Evolutionary conservation across 1,140 invertebrate genomes (phyloP).

Genomic region (Drosophila paulistorum): DNA sequence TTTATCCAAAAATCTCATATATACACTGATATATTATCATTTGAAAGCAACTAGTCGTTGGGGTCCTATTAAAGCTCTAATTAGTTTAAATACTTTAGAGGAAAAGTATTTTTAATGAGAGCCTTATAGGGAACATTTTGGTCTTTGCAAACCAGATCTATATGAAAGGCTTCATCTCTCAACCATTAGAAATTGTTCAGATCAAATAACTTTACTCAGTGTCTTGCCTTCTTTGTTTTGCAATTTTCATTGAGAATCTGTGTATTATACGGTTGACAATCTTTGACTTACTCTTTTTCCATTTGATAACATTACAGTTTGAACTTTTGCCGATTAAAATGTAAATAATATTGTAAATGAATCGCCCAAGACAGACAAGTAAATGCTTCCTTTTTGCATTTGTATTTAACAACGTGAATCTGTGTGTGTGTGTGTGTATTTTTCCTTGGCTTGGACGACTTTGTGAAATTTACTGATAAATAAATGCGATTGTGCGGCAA

Average conservation of each 20-base stretch:
- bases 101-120: no score
- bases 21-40: slow-evolving; percentile 9
- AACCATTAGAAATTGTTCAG: no score
- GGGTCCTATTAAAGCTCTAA: background rate
- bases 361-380: slow-evolving; percentile 42
- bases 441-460: slow-evolving; percentile 37
- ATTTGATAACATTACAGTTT: slow-evolving; percentile 58
- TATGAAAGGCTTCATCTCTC: no score
- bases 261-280: slow-evolving; percentile 30
- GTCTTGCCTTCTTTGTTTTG: no score
- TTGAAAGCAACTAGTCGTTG: background rate
- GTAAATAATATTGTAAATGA: slow-evolving; percentile 57
- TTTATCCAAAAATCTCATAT: slow-evolving; percentile 19
- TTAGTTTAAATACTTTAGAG: no score
- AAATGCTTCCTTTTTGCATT: slow-evolving; percentile 56
- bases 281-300: slow-evolving; percentile 33
- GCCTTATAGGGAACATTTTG: no score
- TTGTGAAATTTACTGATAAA: slow-evolving; percentile 74
- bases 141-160: no score
- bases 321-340: slow-evolving; percentile 71
- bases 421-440: slow-evolving; percentile 5
- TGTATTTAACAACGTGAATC: background rate
- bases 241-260: background rate
- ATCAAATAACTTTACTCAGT: background rate
- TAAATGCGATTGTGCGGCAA: slow-evolving; percentile 80